Percentiles rank a stretch among this genome's conserved stretches.
phyloP scores from a whole-genome alignment of 2,113 vertebrate genomes.

The Pipa parva region DNA sequence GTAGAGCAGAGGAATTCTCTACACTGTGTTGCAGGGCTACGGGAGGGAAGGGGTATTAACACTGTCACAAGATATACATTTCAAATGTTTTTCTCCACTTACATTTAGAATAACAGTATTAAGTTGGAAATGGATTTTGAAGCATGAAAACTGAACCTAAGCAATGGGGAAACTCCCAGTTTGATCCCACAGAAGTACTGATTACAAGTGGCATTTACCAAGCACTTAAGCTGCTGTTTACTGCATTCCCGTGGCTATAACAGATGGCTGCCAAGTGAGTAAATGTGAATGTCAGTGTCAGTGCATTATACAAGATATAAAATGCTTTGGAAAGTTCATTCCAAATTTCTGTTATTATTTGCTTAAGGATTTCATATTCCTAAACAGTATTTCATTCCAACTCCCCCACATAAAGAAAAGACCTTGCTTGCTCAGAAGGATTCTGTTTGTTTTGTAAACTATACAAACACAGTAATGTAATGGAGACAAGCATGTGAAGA shows the following conservation, averaged over 20 bases:
- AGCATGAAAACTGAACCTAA: slow-evolving; percentile 8
- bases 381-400: neutral
- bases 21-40: neutral
- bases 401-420: neutral
- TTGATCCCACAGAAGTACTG: slow-evolving; percentile 19
- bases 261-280: slow-evolving; percentile 29
- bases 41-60: neutral
- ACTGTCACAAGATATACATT: neutral
- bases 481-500: neutral
- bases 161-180: slow-evolving; percentile 5
- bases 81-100: neutral
- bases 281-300: slow-evolving; percentile 26
- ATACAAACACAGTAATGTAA: neutral
- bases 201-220: slow-evolving; percentile 13
- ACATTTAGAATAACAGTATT: slow-evolving; percentile 37
- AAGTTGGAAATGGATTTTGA: slow-evolving; percentile 22
- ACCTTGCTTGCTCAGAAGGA: neutral
- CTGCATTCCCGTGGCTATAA: slow-evolving; percentile 30
- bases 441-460: neutral
- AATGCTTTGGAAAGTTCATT: slow-evolving; percentile 32
- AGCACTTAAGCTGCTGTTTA: slow-evolving; percentile 27
- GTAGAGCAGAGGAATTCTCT: neutral
- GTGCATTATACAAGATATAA: slow-evolving; percentile 22
- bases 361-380: neutral
- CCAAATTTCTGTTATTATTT: slow-evolving; percentile 21